phyloP scores from a whole-genome alignment of 2,797 vertebrate genomes.

The Etheostoma perlongum region DNA sequence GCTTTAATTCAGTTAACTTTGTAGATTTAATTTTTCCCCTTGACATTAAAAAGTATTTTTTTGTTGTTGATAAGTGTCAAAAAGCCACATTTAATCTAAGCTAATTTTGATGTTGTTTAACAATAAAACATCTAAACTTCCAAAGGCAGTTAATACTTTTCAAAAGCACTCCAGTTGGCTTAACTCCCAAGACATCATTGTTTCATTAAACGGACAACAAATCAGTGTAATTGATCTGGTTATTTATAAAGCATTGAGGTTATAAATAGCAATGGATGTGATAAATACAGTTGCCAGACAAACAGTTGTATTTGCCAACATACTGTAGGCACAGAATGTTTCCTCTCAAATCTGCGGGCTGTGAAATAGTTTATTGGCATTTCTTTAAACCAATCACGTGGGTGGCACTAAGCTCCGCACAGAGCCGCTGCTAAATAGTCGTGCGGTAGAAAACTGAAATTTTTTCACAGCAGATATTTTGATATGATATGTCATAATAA shows the following conservation, averaged over 20 bases:
- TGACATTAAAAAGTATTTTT: background rate
- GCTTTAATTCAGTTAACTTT: background rate
- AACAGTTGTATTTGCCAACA: background rate
- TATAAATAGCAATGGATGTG: conserved; percentile 18
- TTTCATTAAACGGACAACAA: background rate
- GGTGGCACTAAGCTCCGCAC: no score
- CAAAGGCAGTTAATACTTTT: background rate
- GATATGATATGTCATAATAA: no score
- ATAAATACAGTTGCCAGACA: background rate
- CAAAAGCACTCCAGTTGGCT: background rate
- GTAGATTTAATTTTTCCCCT: background rate
- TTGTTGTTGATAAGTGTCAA: background rate
- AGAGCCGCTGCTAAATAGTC: no score
- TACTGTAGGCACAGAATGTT: background rate
- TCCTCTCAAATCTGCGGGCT: background rate
- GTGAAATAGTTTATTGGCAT: no score
- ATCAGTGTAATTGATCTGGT: conserved; percentile 1
- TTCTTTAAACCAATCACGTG: no score
- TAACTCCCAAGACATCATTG: background rate
- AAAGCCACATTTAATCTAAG: background rate
- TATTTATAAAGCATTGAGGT: conserved; percentile 2
- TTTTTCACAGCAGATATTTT: no score
- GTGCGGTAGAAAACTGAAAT: no score
- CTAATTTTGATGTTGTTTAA: background rate
- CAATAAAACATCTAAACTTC: background rate